Conservation (phyloP, 2,888 invertebrate genomes). For the Agonum fuliginosum region DNA sequence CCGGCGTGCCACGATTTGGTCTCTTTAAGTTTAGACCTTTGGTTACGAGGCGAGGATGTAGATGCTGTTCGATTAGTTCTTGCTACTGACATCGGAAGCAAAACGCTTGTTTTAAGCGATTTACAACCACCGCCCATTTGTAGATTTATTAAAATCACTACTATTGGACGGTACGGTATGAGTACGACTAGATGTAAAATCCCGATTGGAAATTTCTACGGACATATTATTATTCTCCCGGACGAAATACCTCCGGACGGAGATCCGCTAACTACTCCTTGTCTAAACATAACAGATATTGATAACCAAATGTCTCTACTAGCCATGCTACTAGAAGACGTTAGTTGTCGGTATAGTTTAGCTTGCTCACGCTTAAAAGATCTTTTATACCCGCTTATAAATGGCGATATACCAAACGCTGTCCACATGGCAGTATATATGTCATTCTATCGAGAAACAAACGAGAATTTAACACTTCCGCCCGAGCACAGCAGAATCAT, state of each 20-base stretch:
- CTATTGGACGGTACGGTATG: constrained; percentile 94
- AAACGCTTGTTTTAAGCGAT: constrained; percentile 90
- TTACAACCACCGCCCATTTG: constrained; percentile 93
- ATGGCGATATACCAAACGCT: constrained; percentile 87
- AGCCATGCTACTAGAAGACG: constrained; percentile 84
- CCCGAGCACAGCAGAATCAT: constrained; percentile 74
- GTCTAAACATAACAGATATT: constrained; percentile 69
- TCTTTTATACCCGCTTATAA: constrained; percentile 84
- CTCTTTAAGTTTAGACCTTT: constrained; percentile 91
- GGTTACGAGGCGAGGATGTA: constrained; percentile 90
- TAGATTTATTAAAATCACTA: constrained; percentile 93
- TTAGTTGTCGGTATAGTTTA: constrained; percentile 87
- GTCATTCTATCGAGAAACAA: constrained; percentile 72
- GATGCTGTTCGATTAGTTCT: constrained; percentile 90
- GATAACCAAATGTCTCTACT: constrained; percentile 80
- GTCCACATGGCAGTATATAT: constrained; percentile 90
- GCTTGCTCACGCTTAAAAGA: constrained; percentile 90
- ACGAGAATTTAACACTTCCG: constrained; percentile 63
- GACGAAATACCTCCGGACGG: constrained; percentile 74
- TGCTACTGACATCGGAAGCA: constrained; percentile 90
- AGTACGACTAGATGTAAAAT: constrained; percentile 92
- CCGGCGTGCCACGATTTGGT: constrained; percentile 88
- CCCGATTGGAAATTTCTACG: constrained; percentile 94
- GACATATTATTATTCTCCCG: constrained; percentile 86
- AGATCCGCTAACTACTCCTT: constrained; percentile 67